phyloP scores from a whole-genome alignment of 2,888 invertebrate genomes.

The Latrodectus hesperus region DNA sequence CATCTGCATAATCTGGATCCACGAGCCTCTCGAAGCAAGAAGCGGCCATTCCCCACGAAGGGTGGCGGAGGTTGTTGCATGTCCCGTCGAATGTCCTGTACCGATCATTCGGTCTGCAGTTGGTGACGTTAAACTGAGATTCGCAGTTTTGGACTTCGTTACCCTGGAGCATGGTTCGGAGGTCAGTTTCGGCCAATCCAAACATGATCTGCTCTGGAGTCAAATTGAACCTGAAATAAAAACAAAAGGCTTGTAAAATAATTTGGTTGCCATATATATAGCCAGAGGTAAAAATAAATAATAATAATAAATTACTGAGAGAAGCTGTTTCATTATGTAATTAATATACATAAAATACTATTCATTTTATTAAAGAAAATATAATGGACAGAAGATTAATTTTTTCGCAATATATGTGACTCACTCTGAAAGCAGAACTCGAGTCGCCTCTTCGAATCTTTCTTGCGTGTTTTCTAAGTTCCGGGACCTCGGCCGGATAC shows the following conservation, averaged over 20 bases:
- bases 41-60: conserved; percentile 88
- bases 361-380: neutral
- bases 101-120: conserved; percentile 16
- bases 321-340: neutral
- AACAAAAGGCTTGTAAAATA: neutral
- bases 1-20: conserved; percentile 88
- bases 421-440: conserved; percentile 49
- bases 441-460: conserved; percentile 60
- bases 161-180: conserved; percentile 21
- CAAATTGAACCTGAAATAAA: conserved; percentile 47
- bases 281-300: neutral
- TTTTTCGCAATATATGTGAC: neutral
- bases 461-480: conserved; percentile 42
- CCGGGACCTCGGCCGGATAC: conserved; percentile 20
- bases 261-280: neutral
- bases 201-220: conserved; percentile 49
- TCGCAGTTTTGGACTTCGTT: conserved; percentile 34
- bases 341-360: neutral
- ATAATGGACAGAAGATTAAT: neutral
- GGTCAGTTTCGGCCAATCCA: conserved; percentile 39
- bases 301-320: neutral
- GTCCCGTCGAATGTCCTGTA: conserved; percentile 92
- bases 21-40: conserved; percentile 87
- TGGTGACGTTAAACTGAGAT: conserved; percentile 36
- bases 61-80: conserved; percentile 87